phyloP scores from a whole-genome alignment of 2,797 vertebrate genomes.

The Catharus ustulatus region DNA sequence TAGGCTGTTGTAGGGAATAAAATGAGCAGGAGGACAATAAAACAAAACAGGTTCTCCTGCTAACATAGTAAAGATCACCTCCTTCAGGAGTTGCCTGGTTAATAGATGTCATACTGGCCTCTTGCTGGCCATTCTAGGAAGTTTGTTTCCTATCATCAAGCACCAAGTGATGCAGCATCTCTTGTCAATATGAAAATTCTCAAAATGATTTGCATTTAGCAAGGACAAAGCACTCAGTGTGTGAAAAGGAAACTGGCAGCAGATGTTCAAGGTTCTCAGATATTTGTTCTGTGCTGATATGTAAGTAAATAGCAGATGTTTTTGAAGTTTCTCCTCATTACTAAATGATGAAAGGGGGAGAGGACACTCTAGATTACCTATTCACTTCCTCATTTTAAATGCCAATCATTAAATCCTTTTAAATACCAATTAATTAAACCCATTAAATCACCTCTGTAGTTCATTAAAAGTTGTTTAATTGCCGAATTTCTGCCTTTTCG shows the following conservation, averaged over 20 bases:
- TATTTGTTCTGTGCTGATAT: neutral
- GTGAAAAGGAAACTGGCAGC: neutral
- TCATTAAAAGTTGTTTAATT: neutral
- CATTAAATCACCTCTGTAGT: neutral
- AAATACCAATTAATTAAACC: neutral
- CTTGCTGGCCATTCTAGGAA: neutral
- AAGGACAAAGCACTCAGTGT: neutral
- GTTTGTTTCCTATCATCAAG: neutral
- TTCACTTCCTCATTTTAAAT: neutral
- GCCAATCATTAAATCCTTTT: neutral
- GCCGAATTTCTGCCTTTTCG: neutral
- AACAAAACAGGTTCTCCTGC: neutral
- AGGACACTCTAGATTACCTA: neutral
- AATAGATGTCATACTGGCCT: neutral
- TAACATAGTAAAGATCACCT: neutral
- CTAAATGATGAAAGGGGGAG: neutral
- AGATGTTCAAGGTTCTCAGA: neutral
- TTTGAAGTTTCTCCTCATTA: neutral
- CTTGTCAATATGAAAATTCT: neutral
- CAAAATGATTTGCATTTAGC: neutral
- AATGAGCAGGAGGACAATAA: neutral
- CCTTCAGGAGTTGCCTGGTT: neutral
- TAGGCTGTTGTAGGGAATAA: neutral
- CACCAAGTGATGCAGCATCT: neutral
- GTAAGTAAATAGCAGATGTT: neutral